Base-by-base conservation (phyloP, 1,140 invertebrate genomes). In the Bombus waltoni region DNA sequence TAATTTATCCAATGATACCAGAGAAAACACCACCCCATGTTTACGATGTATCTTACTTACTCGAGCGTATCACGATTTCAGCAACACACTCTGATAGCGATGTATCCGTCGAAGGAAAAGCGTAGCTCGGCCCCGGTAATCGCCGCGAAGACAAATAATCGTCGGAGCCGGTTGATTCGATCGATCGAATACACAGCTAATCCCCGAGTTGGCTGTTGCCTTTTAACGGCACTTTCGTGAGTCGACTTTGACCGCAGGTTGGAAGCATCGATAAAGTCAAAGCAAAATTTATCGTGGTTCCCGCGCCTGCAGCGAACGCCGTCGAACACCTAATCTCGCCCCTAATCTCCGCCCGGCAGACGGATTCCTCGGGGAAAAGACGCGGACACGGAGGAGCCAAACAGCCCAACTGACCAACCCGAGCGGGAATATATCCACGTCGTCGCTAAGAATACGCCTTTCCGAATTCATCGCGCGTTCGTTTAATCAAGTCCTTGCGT, bases 381-480 rank as follows among this genome's bases (percentile, higher is more conserved):
- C 76, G 62, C 35, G 32, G 59, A 15, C 57, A 38, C 62, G 74
- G 10, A 62, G 38, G 35, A 65, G 40, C 62, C 70, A 57, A 38
- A 18, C 25, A 13, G n/a, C 5, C 18, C 28, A 11, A 38, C 38
- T 38, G 13, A 32, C 65, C 66, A 68, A 22, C 15, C 6, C 15
- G 10, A 10, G 15, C 18, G 44, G 66, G 38, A 44, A 83, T 85
- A 86, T 66, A 83, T 83, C 75, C 72, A 71, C 77, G 89, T 81
- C 86, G 78, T 38, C 68, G 40, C 62, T 76, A 83, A 85, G 88
- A 90, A 90, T 90, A 81, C 86, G 68, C 84, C 83, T 18, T 86
- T 73, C 73, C 86, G 89, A 93, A 93, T 92, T 93, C 92, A 92
- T 93, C 87, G 91, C 86, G 87, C 87, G 88, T 93, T 92, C 87